phyloP scores from a whole-genome alignment of 2,113 vertebrate species.

The Columba janthina region DNA sequence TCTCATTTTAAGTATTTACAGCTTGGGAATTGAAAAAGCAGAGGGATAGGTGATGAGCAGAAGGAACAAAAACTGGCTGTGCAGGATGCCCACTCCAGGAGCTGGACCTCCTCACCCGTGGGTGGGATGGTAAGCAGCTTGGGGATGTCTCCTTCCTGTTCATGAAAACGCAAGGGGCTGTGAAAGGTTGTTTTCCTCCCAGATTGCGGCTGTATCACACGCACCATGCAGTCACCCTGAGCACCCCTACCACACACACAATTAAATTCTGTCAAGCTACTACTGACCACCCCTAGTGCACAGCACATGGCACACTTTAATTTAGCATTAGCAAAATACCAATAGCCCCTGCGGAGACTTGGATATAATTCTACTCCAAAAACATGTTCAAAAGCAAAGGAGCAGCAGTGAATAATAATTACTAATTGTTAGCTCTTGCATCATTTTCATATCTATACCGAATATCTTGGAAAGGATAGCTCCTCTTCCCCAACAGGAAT shows the following conservation, averaged over 20 bases:
- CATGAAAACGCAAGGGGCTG: not conserved
- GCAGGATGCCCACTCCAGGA: not conserved
- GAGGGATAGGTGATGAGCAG: not conserved
- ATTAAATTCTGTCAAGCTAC: slow-evolving; percentile 29
- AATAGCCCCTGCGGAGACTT: not conserved
- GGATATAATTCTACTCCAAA: slow-evolving; percentile 8
- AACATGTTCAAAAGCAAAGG: slow-evolving; percentile 26
- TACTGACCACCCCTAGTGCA: slow-evolving; percentile 2
- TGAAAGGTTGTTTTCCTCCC: not conserved
- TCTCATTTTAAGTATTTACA: not conserved
- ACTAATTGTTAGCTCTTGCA: slow-evolving; percentile 7
- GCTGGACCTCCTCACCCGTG: not conserved
- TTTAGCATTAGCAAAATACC: slow-evolving; percentile 32
- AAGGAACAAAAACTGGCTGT: not conserved
- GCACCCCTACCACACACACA: slow-evolving; percentile 10
- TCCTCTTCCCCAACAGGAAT: not conserved
- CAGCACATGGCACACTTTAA: not conserved
- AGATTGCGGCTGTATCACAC: not conserved
- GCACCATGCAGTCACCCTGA: not conserved
- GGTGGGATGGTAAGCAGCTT: not conserved
- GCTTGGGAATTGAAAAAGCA: not conserved
- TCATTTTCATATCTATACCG: not conserved
- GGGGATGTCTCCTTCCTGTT: not conserved
- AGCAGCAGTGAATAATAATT: slow-evolving; percentile 17
- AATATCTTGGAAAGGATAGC: slow-evolving; percentile 11